phyloP scores from a whole-genome alignment of 2,113 vertebrate genomes.

The Scytalopus superciliaris region DNA sequence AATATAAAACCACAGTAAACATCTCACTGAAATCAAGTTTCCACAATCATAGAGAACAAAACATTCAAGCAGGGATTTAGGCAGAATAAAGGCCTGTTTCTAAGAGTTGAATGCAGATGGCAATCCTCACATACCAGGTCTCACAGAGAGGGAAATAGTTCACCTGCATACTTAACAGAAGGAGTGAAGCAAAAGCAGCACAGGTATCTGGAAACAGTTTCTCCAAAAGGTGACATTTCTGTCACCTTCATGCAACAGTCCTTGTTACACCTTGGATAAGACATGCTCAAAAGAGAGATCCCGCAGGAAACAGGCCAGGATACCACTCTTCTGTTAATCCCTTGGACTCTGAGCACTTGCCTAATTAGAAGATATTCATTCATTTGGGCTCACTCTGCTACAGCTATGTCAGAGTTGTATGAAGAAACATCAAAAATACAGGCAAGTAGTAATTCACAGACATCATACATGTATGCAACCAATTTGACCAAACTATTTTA shows the following conservation, averaged over 20 bases:
- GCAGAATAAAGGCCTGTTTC: neutral
- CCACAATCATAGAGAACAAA: neutral
- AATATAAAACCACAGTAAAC: neutral
- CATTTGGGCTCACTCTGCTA: neutral
- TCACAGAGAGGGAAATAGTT: neutral
- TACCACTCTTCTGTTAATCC: neutral
- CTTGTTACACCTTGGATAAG: neutral
- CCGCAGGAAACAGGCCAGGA: neutral
- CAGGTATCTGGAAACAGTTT: neutral
- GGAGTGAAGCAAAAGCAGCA: neutral
- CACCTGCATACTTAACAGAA: neutral
- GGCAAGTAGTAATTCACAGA: neutral
- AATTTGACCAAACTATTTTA: neutral
- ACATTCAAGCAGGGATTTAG: neutral
- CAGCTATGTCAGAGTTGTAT: neutral
- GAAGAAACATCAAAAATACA: neutral
- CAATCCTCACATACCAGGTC: neutral
- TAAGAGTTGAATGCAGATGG: neutral
- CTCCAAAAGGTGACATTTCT: neutral
- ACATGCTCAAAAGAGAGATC: neutral
- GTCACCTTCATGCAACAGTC: neutral
- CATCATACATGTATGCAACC: accelerated
- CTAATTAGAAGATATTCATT: neutral
- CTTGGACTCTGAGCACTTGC: neutral
- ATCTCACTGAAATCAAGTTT: neutral